A percentile compares a stretch with the other conserved stretches of the same genome.
These are phyloP conservation scores for Troglohyphantes excavatus DNA, from an alignment of 2,888 invertebrate species.

Conservation along the genomic window DNA sequence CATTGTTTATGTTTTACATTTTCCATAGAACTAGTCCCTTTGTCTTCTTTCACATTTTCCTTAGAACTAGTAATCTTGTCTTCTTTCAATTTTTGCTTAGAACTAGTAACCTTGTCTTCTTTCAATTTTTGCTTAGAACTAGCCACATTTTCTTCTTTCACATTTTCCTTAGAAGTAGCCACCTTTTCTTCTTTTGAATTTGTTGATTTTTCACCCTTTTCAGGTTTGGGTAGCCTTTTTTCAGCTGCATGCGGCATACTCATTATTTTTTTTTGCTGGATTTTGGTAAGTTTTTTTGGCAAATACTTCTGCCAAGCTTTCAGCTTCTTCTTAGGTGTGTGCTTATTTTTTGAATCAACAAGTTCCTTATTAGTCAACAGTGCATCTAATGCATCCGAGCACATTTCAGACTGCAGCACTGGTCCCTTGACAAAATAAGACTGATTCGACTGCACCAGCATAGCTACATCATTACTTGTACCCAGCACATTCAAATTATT, in stretches of 20 bases:
- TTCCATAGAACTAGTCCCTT: background rate
- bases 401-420: background rate
- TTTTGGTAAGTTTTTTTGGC: slow-evolving; percentile 45
- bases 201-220: background rate
- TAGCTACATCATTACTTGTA: slow-evolving; percentile 62
- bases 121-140: background rate
- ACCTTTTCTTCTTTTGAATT: background rate
- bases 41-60: background rate
- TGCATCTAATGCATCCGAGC: slow-evolving; percentile 33
- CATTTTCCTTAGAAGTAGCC: background rate
- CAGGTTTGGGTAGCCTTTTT: background rate
- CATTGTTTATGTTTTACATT: background rate
- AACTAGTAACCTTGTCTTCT: background rate
- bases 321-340: slow-evolving; percentile 43
- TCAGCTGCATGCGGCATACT: background rate
- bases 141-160: background rate
- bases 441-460: slow-evolving; percentile 68
- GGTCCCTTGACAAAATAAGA: slow-evolving; percentile 63
- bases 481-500: slow-evolving; percentile 64
- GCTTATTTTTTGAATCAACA: slow-evolving; percentile 35
- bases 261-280: slow-evolving; percentile 18
- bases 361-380: slow-evolving; percentile 37
- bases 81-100: background rate
- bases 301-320: slow-evolving; percentile 71
- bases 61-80: background rate